Evolutionary conservation across 2,113 vertebrate genomes (phyloP), one percentile per base, ranked within the genome.

Genomic region (Pygoscelis adeliae): DNA sequence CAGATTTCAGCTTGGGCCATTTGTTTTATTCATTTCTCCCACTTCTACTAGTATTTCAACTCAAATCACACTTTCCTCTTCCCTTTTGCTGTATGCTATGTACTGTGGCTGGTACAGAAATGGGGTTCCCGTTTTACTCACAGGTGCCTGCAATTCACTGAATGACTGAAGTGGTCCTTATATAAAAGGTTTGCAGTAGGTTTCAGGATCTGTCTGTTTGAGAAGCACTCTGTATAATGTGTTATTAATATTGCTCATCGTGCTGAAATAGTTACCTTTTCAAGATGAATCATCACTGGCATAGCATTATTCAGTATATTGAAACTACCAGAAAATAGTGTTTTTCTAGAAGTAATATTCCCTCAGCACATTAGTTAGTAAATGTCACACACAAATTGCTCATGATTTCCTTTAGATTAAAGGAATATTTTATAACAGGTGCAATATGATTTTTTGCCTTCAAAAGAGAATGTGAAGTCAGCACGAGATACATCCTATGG

Each of bases 361-460:
- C 84, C 94, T 96, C 94, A 96, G 95, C 95, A 95, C 94, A 96
- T 97, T 97, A 96, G 87, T 97, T 96, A 94, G 95, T 77, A 97
- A 97, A 94, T 97, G 95, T 96, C 96, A 97, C 94, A 91, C 93
- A 91, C 89, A 96, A 96, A 95, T 96, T 97, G 93, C 91, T 93
- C 78, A 66, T 97, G 87, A 97, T 97, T 96, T 93, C 59, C 84
- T 67, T 87, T 53, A 93, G 93, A 96, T 97, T 95, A 97, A 97
- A 96, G 91, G 94, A 91, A 83, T 93, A 95, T 96, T 95, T 94
- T 93, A 91, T 96, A 96, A 91, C 92, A 95, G 84, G 91, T 91
- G 91, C 87, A 95, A 88, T 93, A 85, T 83, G 93, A 65, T 81
- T 79, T 90, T 87, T 62, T 91, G 46, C 93, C 74, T 96, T 96